A percentile compares a stretch with the other conserved stretches of the same genome.
Evolutionary conservation across 2,888 invertebrate genomes (phyloP).

Genomic region (Meiosimyza decipiens): DNA sequence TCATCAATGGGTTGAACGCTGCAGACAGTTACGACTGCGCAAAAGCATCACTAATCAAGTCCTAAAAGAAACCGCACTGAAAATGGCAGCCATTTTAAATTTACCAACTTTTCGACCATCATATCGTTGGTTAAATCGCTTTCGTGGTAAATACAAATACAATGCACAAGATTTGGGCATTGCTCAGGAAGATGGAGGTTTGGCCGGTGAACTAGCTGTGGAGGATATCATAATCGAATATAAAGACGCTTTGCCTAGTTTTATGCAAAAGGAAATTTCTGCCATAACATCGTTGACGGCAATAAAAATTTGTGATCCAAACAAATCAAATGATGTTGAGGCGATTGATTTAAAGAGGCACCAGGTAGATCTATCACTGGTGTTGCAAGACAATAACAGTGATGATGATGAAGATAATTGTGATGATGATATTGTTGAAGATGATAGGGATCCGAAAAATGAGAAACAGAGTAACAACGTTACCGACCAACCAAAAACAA

Average conservation of each 20-base stretch:
- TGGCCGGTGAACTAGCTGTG: constrained; percentile 53
- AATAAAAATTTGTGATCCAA: too few relatives aligned
- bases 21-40: constrained; percentile 55
- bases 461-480: constrained; percentile 39
- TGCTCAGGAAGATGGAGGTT: constrained; percentile 1
- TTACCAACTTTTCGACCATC: constrained; percentile 60
- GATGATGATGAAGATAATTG: constrained; percentile 42
- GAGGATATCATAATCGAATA: constrained; percentile 64
- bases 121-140: constrained; percentile 61
- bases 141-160: constrained; percentile 62
- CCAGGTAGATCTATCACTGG: background rate
- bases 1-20: constrained; percentile 64
- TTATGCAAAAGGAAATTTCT: constrained; percentile 62
- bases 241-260: constrained; percentile 60
- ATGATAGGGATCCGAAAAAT: background rate
- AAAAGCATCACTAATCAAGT: constrained; percentile 58
- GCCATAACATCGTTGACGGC: constrained; percentile 49
- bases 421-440: constrained; percentile 43
- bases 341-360: constrained; percentile 27
- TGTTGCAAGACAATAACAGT: constrained; percentile 38
- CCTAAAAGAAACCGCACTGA: constrained; percentile 58
- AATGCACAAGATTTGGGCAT: constrained; percentile 53
- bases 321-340: too few relatives aligned
- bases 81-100: constrained; percentile 62
- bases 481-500: constrained; percentile 27